phyloP scores from a whole-genome alignment of 2,888 invertebrate genomes.

The Cotesia congregata region DNA sequence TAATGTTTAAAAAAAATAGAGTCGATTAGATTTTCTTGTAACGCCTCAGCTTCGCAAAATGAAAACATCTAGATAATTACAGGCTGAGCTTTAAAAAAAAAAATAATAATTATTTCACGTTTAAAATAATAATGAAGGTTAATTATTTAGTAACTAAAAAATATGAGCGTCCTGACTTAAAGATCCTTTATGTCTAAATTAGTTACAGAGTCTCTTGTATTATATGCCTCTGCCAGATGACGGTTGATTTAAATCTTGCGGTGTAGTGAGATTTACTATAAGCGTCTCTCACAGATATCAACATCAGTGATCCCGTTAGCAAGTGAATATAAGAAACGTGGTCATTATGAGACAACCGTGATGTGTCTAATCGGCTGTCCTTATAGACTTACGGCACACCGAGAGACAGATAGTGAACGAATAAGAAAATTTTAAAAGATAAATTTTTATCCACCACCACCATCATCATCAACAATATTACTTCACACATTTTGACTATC shows the following conservation, averaged over 20 bases:
- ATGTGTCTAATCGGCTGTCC: conserved; percentile 35
- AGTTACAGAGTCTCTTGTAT: conserved; percentile 14
- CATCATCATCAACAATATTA: conserved; percentile 26
- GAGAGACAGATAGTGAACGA: background rate
- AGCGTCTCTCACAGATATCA: background rate
- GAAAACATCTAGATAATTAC: background rate
- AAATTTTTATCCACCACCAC: background rate
- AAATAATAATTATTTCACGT: background rate
- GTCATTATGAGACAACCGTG: conserved; percentile 16
- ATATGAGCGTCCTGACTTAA: background rate
- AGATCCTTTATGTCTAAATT: conserved; percentile 22
- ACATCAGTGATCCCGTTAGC: conserved; percentile 24
- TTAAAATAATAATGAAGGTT: background rate
- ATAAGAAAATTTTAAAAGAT: background rate
- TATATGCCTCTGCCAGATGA: conserved; percentile 28
- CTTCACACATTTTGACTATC: background rate
- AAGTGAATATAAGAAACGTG: conserved; percentile 22
- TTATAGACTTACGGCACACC: conserved; percentile 2
- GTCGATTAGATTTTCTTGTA: too few relatives aligned
- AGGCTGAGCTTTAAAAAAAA: background rate
- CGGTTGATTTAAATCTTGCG: conserved; percentile 24
- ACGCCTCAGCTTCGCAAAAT: too few relatives aligned
- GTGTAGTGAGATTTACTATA: background rate
- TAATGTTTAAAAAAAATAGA: too few relatives aligned
- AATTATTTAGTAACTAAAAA: background rate